A percentile compares a stretch with the other conserved stretches of the same genome.
Evolutionary conservation across 2,888 invertebrate genomes (phyloP).

Genomic region (Carabus problematicus): DNA sequence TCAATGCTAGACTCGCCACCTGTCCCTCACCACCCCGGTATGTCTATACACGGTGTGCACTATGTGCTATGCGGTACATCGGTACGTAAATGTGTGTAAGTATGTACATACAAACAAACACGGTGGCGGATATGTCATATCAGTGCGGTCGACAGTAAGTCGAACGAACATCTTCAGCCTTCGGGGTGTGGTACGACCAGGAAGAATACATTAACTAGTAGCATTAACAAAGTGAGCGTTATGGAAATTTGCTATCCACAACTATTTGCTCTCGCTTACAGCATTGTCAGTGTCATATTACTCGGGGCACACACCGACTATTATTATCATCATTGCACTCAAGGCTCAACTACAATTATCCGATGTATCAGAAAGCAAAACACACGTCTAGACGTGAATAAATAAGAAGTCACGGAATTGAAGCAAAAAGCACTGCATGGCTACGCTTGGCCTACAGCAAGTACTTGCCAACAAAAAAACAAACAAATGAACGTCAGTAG

Average conservation of each 20-base stretch:
- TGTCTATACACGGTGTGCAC: conserved; percentile 33
- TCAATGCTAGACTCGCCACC: conserved; percentile 43
- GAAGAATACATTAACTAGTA: too few species aligned
- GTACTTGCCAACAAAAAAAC: conserved; percentile 9
- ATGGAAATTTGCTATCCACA: too few species aligned
- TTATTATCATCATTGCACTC: conserved; percentile 31
- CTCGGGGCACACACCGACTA: conserved; percentile 7
- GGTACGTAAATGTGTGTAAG: not conserved
- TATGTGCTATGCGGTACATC: conserved; percentile 32
- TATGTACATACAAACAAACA: not conserved
- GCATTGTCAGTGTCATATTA: conserved; percentile 10
- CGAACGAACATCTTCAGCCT: conserved; percentile 22
- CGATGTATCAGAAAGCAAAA: conserved; percentile 44
- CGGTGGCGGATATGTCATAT: too few species aligned
- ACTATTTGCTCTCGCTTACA: conserved; percentile 38
- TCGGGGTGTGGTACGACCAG: conserved; percentile 24
- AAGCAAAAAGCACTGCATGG: conserved; percentile 24
- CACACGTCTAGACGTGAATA: conserved; percentile 44
- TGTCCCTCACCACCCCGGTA: conserved; percentile 19
- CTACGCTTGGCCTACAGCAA: conserved; percentile 28
- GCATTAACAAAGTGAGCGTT: too few species aligned
- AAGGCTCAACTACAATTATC: conserved; percentile 34
- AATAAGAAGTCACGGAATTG: conserved; percentile 19
- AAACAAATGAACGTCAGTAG: not conserved
- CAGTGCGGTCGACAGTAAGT: too few species aligned